Conservation (phyloP, 2,888 invertebrate species). For the Watsonalla cultraria region DNA sequence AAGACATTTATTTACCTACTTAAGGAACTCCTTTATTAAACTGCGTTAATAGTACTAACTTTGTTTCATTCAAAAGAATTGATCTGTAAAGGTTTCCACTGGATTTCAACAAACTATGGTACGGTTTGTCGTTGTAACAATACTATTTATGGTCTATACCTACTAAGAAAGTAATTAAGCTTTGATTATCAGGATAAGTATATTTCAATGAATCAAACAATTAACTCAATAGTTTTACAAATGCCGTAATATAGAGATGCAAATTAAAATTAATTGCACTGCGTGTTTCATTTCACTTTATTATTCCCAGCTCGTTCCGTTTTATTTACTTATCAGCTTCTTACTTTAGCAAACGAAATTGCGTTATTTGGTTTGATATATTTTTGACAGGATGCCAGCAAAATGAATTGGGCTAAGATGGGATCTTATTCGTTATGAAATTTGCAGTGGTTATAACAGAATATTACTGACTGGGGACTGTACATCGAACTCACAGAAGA, state of each 20-base stretch:
- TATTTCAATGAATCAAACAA: no score
- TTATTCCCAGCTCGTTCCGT: not conserved
- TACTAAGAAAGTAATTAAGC: no score
- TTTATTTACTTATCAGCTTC: not conserved
- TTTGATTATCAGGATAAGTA: no score
- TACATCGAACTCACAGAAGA: no score
- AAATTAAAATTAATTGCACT: no score
- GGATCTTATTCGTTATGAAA: not conserved
- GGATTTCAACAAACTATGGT: not conserved
- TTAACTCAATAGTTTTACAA: no score
- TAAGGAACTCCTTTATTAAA: not conserved
- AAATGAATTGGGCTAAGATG: not conserved
- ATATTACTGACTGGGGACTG: no score
- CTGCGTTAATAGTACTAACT: conserved; percentile 5
- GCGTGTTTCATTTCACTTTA: not conserved
- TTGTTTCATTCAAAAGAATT: no score
- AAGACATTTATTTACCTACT: not conserved
- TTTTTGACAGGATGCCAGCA: not conserved
- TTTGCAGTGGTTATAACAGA: not conserved
- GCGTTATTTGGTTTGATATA: not conserved
- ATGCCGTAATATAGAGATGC: no score
- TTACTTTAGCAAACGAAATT: not conserved
- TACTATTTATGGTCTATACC: no score
- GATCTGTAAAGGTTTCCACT: not conserved
- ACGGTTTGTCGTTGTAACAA: no score